Base-by-base conservation (phyloP, 2,888 invertebrate species). In the Sthenelais limicola region DNA sequence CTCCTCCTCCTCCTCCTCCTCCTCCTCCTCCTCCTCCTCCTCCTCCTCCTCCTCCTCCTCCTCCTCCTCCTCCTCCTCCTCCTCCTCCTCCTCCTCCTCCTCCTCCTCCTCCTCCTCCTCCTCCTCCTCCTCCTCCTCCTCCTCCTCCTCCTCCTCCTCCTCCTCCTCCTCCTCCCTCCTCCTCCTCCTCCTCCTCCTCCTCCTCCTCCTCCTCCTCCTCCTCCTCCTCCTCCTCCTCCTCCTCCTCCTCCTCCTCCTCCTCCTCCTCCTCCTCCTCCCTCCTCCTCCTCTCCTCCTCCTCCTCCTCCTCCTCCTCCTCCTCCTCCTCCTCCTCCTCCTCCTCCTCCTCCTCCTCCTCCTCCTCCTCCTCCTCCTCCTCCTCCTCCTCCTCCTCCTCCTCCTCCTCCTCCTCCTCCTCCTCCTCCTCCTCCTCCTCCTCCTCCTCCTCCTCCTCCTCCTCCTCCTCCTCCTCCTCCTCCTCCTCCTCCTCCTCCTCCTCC, bases 211-310 rank as follows among this genome's bases (percentile, higher is more conserved):
- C n/a, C n/a, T n/a, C n/a, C n/a, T n/a, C n/a, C 47, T 43, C 47
- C n/a, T n/a, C n/a, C 47, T 43, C 47, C n/a, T n/a, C n/a, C 47
- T 43, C 47, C n/a, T n/a, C n/a, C 47, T 43, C 47, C n/a, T n/a
- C n/a, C 47, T 43, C 47, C n/a, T n/a, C n/a, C 47, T 43, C 47
- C n/a, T n/a, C n/a, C 47, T 43, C 47, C n/a, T n/a, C n/a, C 47
- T 43, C 47, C 47, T 43, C 47, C n/a, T n/a, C n/a, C 47, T 43
- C 47, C n/a, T n/a, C n/a, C 47, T 43, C 47, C n/a, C 12, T 15
- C 47, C 12, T 43, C 12, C n/a, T 15, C 47, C 12, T 43, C 47
- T 43, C n/a, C n/a, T n/a, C n/a, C n/a, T n/a, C n/a, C n/a, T n/a
- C n/a, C n/a, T n/a, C n/a, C n/a, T n/a, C n/a, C n/a, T n/a, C n/a